Conservation (phyloP, 92 coral and sea anemone genomes). For the Zoanthus gigantus region DNA sequence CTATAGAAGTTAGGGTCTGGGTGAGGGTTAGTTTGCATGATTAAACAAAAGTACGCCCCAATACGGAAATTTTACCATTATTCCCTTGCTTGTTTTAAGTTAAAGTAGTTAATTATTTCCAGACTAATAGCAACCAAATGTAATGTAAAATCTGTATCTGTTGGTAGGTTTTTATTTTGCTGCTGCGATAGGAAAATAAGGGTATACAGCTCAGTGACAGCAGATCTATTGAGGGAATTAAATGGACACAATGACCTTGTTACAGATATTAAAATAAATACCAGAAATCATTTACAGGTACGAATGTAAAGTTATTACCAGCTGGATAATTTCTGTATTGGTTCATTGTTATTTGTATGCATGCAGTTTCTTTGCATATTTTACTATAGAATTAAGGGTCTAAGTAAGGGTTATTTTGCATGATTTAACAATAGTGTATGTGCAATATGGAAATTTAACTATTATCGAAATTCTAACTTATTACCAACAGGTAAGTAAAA, state of each 20-base stretch:
- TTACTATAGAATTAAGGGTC: too few species aligned
- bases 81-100: not conserved
- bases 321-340: not conserved
- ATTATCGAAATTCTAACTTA: too few species aligned
- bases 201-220: conserved; percentile 84
- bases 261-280: conserved; percentile 72
- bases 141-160: not conserved
- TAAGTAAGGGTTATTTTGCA: too few species aligned
- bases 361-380: not conserved
- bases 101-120: not conserved
- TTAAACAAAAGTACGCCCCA: too few species aligned
- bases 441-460: too few species aligned
- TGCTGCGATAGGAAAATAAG: conserved; percentile 82
- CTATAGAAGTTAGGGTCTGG: too few species aligned
- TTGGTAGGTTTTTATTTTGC: conserved; percentile 78
- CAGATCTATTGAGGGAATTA: conserved; percentile 73
- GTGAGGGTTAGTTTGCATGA: too few species aligned
- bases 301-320: not conserved
- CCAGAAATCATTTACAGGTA: conserved; percentile 91
- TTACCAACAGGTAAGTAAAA: too few species aligned
- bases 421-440: too few species aligned
- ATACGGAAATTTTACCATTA: too few species aligned
- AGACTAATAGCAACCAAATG: not conserved
- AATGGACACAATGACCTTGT: conserved; percentile 76
- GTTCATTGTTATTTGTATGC: not conserved